Evolutionary conservation across 2,797 vertebrate species (phyloP).

Genomic region (Sebastes aleutianus): DNA sequence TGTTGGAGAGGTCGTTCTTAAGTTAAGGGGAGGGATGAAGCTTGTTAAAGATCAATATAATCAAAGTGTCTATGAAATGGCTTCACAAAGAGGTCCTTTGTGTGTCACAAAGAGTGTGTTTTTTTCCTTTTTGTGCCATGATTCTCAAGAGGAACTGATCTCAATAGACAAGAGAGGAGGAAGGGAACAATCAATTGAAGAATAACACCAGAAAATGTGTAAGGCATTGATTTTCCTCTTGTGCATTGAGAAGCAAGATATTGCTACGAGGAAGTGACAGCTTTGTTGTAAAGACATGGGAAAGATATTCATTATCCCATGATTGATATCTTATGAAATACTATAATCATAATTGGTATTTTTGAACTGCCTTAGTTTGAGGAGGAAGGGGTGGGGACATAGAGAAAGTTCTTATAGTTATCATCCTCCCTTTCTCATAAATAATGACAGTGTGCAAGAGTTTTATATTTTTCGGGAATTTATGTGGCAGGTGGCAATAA

Average conservation of each 20-base stretch:
- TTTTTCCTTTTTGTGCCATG: background rate
- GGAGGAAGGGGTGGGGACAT: background rate
- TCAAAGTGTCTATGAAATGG: constrained; percentile 14
- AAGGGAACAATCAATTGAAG: constrained; percentile 30
- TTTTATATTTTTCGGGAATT: background rate
- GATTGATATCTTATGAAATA: constrained; percentile 12
- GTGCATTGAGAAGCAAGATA: constrained; percentile 19
- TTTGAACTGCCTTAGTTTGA: background rate
- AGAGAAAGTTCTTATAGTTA: background rate
- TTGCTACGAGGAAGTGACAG: constrained; percentile 22
- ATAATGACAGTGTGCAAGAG: background rate
- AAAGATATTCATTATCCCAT: constrained; percentile 16
- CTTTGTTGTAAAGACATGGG: constrained; percentile 5
- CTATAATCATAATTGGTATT: background rate
- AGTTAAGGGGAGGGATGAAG: background rate
- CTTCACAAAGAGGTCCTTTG: constrained; percentile 26
- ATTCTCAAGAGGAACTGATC: constrained; percentile 16
- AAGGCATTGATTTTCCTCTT: constrained; percentile 50
- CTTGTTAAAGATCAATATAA: constrained; percentile 1
- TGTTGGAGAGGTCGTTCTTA: background rate
- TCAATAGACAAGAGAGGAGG: constrained; percentile 5
- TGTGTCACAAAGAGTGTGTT: constrained; percentile 10
- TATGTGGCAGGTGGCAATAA: background rate
- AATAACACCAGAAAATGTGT: constrained; percentile 28
- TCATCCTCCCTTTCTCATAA: background rate